These are phyloP conservation scores for Cirrhinus molitorella DNA, from an alignment of 2,797 vertebrate genomes.

Conservation along the genomic window DNA sequence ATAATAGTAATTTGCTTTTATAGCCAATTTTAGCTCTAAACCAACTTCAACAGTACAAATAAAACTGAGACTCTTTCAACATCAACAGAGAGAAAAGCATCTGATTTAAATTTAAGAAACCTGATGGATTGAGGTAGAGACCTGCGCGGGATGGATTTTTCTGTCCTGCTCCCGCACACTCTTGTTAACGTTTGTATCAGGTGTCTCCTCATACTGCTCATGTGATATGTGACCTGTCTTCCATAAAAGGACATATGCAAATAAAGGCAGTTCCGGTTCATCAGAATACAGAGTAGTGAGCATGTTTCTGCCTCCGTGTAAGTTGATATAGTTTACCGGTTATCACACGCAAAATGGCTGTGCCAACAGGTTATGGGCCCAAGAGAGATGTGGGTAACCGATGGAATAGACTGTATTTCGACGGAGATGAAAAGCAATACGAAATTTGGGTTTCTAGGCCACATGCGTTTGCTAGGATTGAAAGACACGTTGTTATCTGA, in stretches of 20 bases:
- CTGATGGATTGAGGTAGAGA: too few relatives aligned
- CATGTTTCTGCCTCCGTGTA: too few relatives aligned
- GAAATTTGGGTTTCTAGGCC: not conserved
- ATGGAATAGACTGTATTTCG: not conserved
- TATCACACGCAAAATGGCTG: not conserved
- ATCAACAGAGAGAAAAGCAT: too few relatives aligned
- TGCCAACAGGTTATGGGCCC: not conserved
- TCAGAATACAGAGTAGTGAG: too few relatives aligned
- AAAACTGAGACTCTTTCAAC: too few relatives aligned
- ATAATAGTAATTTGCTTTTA: too few relatives aligned
- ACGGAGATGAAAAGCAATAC: not conserved
- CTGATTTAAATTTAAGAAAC: too few relatives aligned
- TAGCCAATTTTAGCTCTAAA: too few relatives aligned
- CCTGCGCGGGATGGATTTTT: too few relatives aligned
- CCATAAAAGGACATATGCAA: not conserved
- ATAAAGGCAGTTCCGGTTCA: not conserved
- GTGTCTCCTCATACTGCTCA: not conserved
- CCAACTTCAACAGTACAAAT: too few relatives aligned
- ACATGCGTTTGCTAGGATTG: not conserved
- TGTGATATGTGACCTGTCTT: not conserved
- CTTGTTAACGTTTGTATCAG: not conserved
- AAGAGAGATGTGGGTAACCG: not conserved
- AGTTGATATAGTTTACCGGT: not conserved
- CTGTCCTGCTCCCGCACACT: too few relatives aligned
- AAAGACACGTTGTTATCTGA: not conserved